Conservation (phyloP, 2,888 invertebrate species). For the Fragum fragum region DNA sequence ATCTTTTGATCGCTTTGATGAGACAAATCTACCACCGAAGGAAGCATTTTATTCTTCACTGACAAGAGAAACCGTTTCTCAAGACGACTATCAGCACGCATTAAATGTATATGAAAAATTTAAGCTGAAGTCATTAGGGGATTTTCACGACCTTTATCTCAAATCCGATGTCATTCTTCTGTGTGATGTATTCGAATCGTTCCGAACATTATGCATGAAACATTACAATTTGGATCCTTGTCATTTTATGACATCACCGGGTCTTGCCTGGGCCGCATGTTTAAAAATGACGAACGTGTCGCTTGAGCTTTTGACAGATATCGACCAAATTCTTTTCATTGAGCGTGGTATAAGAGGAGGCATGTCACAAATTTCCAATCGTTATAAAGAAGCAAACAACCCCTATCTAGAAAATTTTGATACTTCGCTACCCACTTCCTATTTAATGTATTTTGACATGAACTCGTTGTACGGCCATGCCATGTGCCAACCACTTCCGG, state of each 20-base stretch:
- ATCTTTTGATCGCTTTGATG: slow-evolving; percentile 50
- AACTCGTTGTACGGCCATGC: slow-evolving; percentile 59
- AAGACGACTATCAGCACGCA: slow-evolving; percentile 57
- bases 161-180: slow-evolving; percentile 47
- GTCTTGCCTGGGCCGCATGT: slow-evolving; percentile 67
- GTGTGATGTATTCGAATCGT: slow-evolving; percentile 46
- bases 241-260: slow-evolving; percentile 78
- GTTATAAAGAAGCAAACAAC: slow-evolving; percentile 51
- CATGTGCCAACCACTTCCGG: slow-evolving; percentile 76
- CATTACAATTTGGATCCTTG: slow-evolving; percentile 73
- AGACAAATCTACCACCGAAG: slow-evolving; percentile 26
- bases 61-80: slow-evolving; percentile 42
- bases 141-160: slow-evolving; percentile 49
- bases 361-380: slow-evolving; percentile 42
- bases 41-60: slow-evolving; percentile 62
- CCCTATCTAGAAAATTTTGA: slow-evolving; percentile 50
- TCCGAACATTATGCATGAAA: slow-evolving; percentile 31
- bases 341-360: slow-evolving; percentile 41
- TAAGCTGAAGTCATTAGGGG: slow-evolving; percentile 20
- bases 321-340: slow-evolving; percentile 29
- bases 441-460: slow-evolving; percentile 27
- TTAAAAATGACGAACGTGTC: slow-evolving; percentile 44
- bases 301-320: slow-evolving; percentile 49
- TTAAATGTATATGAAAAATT: slow-evolving; percentile 43
- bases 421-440: slow-evolving; percentile 55